These are phyloP conservation scores for Eulemur mongoz DNA, from an alignment of 2,797 vertebrate genomes.

Conservation along the genomic window DNA sequence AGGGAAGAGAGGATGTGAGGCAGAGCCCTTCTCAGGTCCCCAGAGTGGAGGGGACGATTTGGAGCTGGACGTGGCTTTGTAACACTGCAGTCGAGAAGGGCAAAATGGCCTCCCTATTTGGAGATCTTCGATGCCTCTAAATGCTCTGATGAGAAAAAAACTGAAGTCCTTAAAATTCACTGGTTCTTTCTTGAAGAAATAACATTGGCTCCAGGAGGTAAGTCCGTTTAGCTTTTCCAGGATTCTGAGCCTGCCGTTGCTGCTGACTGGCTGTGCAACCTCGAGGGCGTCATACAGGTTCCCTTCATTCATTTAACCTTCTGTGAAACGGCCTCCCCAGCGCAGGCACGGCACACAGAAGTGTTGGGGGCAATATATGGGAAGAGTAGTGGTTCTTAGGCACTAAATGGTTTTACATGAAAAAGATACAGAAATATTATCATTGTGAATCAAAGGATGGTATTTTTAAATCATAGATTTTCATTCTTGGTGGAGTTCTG, in stretches of 20 bases:
- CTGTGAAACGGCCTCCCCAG: not conserved
- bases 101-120: constrained; percentile 8
- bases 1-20: not conserved
- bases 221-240: not conserved
- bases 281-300: not conserved
- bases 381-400: not conserved
- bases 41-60: not conserved
- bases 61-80: not conserved
- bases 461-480: not conserved
- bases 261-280: not conserved
- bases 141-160: not conserved
- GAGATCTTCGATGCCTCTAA: constrained; percentile 36
- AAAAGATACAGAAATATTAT: not conserved
- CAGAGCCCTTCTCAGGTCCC: constrained; percentile 40
- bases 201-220: not conserved
- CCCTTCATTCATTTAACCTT: not conserved
- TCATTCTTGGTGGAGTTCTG: not conserved
- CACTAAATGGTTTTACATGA: not conserved
- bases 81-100: not conserved
- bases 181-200: constrained; percentile 38
- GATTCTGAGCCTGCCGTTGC: not conserved
- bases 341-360: not conserved
- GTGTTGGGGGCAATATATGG: not conserved
- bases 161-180: constrained; percentile 27
- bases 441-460: not conserved